Evolutionary conservation across 2,888 invertebrate species (phyloP).

Genomic region (Parnassius apollo): DNA sequence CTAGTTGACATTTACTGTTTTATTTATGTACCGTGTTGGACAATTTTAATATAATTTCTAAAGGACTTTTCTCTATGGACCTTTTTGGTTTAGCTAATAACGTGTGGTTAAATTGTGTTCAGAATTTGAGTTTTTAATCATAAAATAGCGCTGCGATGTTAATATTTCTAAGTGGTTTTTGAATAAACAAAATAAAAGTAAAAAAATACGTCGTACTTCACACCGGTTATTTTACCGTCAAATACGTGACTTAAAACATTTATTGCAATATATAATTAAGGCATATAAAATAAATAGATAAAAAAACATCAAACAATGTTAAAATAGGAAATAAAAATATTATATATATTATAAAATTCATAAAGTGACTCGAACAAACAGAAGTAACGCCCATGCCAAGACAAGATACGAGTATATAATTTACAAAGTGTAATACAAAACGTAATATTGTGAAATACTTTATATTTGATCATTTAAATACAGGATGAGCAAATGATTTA

Average conservation of each 20-base stretch:
- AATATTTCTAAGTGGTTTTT: neutral
- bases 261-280: conserved; percentile 7
- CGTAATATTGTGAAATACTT: conserved; percentile 44
- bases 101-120: too few relatives aligned
- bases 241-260: conserved; percentile 11
- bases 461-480: conserved; percentile 43
- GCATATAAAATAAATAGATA: conserved; percentile 29
- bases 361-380: conserved; percentile 29
- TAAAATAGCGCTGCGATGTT: too few relatives aligned
- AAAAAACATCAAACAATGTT: conserved; percentile 24
- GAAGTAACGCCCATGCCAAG: conserved; percentile 62
- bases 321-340: conserved; percentile 29
- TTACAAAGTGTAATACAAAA: conserved; percentile 44
- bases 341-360: conserved; percentile 20
- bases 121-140: too few relatives aligned
- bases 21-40: conserved; percentile 26
- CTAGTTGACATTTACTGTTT: neutral
- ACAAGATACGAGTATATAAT: conserved; percentile 38
- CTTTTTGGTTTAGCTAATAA: too few relatives aligned
- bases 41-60: conserved; percentile 11
- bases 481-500: conserved; percentile 45
- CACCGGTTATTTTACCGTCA: neutral
- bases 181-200: neutral
- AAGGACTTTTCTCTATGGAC: too few relatives aligned
- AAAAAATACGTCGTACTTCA: neutral